These are phyloP conservation scores for Argentina silus DNA, from an alignment of 2,797 vertebrate genomes.

Conservation along the genomic window DNA sequence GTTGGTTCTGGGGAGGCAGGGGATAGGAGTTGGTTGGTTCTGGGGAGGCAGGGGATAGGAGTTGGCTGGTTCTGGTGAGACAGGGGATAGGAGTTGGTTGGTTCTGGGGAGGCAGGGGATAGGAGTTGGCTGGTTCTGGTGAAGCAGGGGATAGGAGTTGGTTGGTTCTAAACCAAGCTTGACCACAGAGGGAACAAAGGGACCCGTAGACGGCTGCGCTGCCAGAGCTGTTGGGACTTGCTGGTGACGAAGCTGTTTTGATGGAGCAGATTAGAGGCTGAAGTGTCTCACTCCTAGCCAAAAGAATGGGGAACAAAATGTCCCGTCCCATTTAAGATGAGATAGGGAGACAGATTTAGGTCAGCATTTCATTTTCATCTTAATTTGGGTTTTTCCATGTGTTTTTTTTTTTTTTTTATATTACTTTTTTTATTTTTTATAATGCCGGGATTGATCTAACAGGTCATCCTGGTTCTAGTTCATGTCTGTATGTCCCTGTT, in stretches of 20 bases:
- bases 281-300: background rate
- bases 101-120: too few relatives aligned
- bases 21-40: too few relatives aligned
- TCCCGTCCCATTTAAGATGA: background rate
- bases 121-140: too few relatives aligned
- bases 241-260: background rate
- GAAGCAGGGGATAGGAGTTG: too few relatives aligned
- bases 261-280: slow-evolving; percentile 2
- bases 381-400: background rate
- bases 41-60: too few relatives aligned
- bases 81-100: too few relatives aligned
- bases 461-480: background rate
- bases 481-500: background rate
- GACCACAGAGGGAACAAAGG: background rate
- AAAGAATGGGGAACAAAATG: background rate
- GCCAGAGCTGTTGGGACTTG: slow-evolving; percentile 3
- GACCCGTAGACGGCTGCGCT: background rate
- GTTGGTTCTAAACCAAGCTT: background rate
- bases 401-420: background rate
- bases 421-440: background rate
- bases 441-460: background rate
- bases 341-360: background rate
- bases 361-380: background rate
- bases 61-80: too few relatives aligned
- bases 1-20: too few relatives aligned